Evolutionary conservation across 1,140 invertebrate species (phyloP).

Genomic region (Tetraneura akinire): DNA sequence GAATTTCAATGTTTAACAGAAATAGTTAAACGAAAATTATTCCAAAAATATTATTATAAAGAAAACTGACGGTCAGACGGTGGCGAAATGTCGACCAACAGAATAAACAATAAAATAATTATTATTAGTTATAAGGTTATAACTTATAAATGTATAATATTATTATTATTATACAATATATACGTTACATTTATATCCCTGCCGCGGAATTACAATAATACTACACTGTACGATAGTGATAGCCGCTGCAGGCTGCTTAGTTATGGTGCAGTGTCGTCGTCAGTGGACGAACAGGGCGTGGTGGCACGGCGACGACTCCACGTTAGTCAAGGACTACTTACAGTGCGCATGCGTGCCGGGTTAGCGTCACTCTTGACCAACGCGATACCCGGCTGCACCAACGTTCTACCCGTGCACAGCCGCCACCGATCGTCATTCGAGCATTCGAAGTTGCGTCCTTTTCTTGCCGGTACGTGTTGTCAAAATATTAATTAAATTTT

Average conservation of each 20-base stretch:
- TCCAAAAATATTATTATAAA: too few relatives aligned
- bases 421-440: constrained; percentile 36
- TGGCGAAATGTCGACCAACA: too few relatives aligned
- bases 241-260: neutral
- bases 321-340: constrained; percentile 29
- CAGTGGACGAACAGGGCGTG: constrained; percentile 17
- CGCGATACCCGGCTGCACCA: constrained; percentile 48
- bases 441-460: constrained; percentile 48
- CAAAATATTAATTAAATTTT: neutral
- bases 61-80: too few relatives aligned
- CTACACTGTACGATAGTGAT: constrained; percentile 31
- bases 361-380: constrained; percentile 51
- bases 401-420: constrained; percentile 34
- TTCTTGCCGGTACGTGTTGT: constrained; percentile 29
- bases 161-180: too few relatives aligned
- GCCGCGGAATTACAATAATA: neutral
- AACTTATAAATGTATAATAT: too few relatives aligned
- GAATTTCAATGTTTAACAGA: too few relatives aligned
- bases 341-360: constrained; percentile 29
- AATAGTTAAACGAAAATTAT: too few relatives aligned
- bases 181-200: neutral
- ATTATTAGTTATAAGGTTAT: too few relatives aligned
- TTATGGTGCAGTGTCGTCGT: neutral
- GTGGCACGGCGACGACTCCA: neutral
- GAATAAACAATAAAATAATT: too few relatives aligned